Conservation (phyloP, 2,888 invertebrate species). For the Drosophila anceps region DNA sequence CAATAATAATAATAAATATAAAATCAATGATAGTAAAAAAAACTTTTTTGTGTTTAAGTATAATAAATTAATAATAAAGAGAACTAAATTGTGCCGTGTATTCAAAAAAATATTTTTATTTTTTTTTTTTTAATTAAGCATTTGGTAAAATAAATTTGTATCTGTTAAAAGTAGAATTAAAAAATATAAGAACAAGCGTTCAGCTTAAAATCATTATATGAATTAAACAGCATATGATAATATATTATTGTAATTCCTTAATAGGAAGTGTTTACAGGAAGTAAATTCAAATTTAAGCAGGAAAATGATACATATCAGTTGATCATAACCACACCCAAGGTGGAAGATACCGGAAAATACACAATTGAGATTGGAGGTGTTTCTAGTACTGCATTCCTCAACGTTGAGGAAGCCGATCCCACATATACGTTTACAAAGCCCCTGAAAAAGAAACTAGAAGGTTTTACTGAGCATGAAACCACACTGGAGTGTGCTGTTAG, state of each 20-base stretch:
- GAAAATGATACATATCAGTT: conserved; percentile 96
- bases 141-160: not conserved
- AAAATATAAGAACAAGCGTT: not conserved
- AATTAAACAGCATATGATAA: not conserved
- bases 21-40: not conserved
- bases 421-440: conserved; percentile 96
- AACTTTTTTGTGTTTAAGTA: not conserved
- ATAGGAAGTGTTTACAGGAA: conserved; percentile 97
- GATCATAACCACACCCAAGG: conserved; percentile 95
- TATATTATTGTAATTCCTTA: not conserved
- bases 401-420: conserved; percentile 99
- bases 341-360: conserved; percentile 98
- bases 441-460: conserved; percentile 94
- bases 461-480: conserved; percentile 95
- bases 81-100: not conserved
- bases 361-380: conserved; percentile 97
- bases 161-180: not conserved
- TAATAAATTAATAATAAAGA: not conserved
- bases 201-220: not conserved
- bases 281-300: conserved; percentile 97
- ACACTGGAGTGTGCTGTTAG: conserved; percentile 97
- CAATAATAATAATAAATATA: not conserved
- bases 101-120: not conserved
- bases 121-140: not conserved
- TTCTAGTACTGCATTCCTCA: conserved; percentile 94